Conservation (phyloP, 2,888 invertebrate species). For the Glaucopsyche alexis region DNA sequence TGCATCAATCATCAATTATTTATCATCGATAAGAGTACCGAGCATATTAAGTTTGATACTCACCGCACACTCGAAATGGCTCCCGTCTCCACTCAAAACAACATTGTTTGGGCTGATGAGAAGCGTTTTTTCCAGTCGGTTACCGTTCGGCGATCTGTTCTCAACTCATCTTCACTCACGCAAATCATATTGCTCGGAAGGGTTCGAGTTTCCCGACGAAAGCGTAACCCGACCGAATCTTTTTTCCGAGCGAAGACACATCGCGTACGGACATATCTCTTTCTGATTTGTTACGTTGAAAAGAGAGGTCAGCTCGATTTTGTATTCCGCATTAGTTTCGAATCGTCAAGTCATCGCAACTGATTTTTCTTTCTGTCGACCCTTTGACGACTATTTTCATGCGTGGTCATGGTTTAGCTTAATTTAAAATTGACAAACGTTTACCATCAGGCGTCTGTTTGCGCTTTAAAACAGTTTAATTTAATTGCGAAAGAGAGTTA, state of each 20-base stretch:
- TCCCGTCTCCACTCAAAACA: slow-evolving; percentile 30
- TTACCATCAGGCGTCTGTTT: not conserved
- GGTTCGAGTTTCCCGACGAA: slow-evolving; percentile 69
- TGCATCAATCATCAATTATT: too few relatives aligned
- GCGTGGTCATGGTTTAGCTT: slow-evolving; percentile 21
- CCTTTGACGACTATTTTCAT: slow-evolving; percentile 30
- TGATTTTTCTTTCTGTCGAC: slow-evolving; percentile 59
- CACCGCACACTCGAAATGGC: not conserved
- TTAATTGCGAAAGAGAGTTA: not conserved
- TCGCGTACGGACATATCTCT: slow-evolving; percentile 17
- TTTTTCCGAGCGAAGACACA: slow-evolving; percentile 34
- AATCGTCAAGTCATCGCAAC: slow-evolving; percentile 68
- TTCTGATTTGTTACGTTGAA: slow-evolving; percentile 26
- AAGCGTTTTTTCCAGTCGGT: slow-evolving; percentile 79
- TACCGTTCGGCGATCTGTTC: slow-evolving; percentile 77
- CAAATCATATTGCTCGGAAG: slow-evolving; percentile 79
- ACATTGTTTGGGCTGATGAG: slow-evolving; percentile 64
- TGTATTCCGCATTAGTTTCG: slow-evolving; percentile 31
- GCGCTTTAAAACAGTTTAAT: not conserved
- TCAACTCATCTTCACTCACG: slow-evolving; percentile 76
- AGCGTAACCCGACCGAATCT: slow-evolving; percentile 45
- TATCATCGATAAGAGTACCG: not conserved
- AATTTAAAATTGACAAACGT: not conserved
- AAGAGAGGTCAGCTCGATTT: slow-evolving; percentile 28
- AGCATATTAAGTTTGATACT: not conserved